Conservation (phyloP, 2,888 invertebrate species). For the Eilema griseolum region DNA sequence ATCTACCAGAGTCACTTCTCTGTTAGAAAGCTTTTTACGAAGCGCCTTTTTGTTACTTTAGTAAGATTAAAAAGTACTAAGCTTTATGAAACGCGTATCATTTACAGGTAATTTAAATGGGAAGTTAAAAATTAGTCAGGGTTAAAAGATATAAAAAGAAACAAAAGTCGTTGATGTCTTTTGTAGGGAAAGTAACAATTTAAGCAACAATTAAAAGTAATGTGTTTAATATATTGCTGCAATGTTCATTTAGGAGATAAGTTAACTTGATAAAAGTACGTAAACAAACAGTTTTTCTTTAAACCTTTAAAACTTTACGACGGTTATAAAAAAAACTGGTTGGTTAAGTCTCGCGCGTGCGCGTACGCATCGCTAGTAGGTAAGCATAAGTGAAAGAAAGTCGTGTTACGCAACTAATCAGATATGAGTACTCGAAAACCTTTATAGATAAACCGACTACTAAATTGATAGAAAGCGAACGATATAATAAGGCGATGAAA, state of each 20-base stretch:
- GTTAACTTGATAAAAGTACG: not conserved
- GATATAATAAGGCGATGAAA: slow-evolving; percentile 70
- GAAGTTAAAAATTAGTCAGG: not conserved
- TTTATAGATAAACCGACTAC: slow-evolving; percentile 38
- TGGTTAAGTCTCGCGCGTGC: slow-evolving; percentile 20
- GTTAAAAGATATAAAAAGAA: not conserved
- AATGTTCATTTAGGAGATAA: not conserved
- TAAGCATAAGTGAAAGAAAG: slow-evolving; percentile 41
- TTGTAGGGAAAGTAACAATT: slow-evolving; percentile 36
- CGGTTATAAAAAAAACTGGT: slow-evolving; percentile 19
- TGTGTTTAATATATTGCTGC: not conserved
- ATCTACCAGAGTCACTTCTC: not conserved
- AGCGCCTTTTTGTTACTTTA: not conserved
- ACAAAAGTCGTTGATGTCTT: slow-evolving; percentile 61
- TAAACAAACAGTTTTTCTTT: not conserved
- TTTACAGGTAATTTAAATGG: slow-evolving; percentile 3
- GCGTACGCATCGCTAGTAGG: slow-evolving; percentile 13
- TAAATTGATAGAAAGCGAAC: slow-evolving; percentile 49
- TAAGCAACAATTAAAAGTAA: not conserved
- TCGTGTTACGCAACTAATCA: slow-evolving; percentile 32
- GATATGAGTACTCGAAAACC: slow-evolving; percentile 26
- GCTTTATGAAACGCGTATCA: not conserved
- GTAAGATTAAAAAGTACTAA: not conserved
- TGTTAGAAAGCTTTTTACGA: slow-evolving; percentile 6
- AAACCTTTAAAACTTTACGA: slow-evolving; percentile 7